These are phyloP conservation scores for Cosmorhoe ocellata DNA, from an alignment of 2,888 invertebrate species.

Conservation along the genomic window DNA sequence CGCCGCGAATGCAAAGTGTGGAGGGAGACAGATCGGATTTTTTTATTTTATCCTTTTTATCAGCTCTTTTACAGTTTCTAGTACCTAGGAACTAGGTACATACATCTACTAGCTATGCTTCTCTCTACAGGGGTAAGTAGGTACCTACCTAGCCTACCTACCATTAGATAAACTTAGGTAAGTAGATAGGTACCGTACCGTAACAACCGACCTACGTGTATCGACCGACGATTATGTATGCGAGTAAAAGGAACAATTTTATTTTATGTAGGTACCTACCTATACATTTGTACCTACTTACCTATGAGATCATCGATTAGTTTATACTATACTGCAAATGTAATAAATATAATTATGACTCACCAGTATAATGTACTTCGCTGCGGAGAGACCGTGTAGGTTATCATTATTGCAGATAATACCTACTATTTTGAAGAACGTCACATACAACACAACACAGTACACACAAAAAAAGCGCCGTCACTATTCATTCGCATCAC, in stretches of 20 bases:
- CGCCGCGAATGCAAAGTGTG: too few relatives aligned
- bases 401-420: constrained; percentile 59
- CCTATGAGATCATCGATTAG: constrained; percentile 78
- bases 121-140: too few relatives aligned
- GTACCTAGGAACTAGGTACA: too few relatives aligned
- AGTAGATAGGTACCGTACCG: neutral
- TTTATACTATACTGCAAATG: constrained; percentile 64
- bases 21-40: too few relatives aligned
- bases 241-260: constrained; percentile 45
- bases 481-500: constrained; percentile 45
- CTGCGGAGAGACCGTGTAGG: constrained; percentile 76
- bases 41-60: too few relatives aligned
- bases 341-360: constrained; percentile 83
- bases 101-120: too few relatives aligned
- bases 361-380: constrained; percentile 72
- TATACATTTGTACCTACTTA: too few relatives aligned
- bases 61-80: too few relatives aligned
- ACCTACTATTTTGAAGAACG: constrained; percentile 58
- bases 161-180: too few relatives aligned
- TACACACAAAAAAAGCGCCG: constrained; percentile 50
- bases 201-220: neutral
- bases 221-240: constrained; percentile 12
- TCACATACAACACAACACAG: constrained; percentile 62
- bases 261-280: constrained; percentile 31
- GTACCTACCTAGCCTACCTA: too few relatives aligned